Evolutionary conservation across 2,888 invertebrate species (phyloP).

Genomic region (Sesamia inferens): DNA sequence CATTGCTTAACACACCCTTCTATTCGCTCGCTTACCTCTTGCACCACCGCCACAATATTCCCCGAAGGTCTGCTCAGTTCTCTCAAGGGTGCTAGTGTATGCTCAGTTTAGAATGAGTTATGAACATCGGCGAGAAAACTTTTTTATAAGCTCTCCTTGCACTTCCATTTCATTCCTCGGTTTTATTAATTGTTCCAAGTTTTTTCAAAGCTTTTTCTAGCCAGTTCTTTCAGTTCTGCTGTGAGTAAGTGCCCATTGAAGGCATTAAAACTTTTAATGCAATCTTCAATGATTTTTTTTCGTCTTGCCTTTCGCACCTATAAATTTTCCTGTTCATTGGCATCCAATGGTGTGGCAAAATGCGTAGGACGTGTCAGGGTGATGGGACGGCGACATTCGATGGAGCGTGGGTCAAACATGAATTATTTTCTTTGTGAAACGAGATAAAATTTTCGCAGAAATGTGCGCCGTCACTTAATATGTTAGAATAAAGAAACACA

Average conservation of each 20-base stretch:
- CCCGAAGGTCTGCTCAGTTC: slow-evolving; percentile 65
- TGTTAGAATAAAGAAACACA: not conserved
- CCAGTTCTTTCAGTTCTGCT: slow-evolving; percentile 22
- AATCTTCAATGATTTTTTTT: slow-evolving; percentile 24
- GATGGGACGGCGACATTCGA: slow-evolving; percentile 28
- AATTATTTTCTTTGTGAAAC: slow-evolving; percentile 18
- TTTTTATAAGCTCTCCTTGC: slow-evolving; percentile 66
- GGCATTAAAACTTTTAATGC: slow-evolving; percentile 50
- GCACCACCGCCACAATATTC: slow-evolving; percentile 46
- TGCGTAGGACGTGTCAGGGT: slow-evolving; percentile 21
- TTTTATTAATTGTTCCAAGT: slow-evolving; percentile 57
- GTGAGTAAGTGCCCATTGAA: slow-evolving; percentile 41
- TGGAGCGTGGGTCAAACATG: slow-evolving; percentile 20
- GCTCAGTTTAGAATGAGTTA: slow-evolving; percentile 75
- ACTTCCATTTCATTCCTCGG: slow-evolving; percentile 47
- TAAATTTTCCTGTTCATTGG: slow-evolving; percentile 40
- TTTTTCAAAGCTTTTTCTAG: slow-evolving; percentile 43
- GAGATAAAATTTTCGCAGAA: not conserved
- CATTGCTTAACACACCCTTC: not conserved
- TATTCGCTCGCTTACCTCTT: slow-evolving; percentile 26
- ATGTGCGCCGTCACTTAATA: not conserved
- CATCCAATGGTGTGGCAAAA: slow-evolving; percentile 35
- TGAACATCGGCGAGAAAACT: slow-evolving; percentile 68
- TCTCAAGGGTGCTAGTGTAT: slow-evolving; percentile 71
- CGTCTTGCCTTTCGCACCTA: not conserved